phyloP scores from a whole-genome alignment of 2,888 invertebrate species.

The Drosophila engyochracea region DNA sequence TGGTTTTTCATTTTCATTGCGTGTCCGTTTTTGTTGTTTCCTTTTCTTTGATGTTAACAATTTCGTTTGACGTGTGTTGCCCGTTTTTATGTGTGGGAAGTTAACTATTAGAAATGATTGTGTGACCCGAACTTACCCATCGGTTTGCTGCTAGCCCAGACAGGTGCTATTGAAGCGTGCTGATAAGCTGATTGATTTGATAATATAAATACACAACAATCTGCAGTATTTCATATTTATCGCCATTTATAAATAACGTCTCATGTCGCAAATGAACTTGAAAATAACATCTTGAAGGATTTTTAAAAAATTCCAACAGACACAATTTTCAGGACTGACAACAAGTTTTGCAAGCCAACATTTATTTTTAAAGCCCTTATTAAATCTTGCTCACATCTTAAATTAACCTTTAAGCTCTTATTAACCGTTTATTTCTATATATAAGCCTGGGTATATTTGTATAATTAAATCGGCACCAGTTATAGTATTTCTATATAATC shows the following conservation, averaged over 20 bases:
- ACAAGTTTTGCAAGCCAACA: neutral
- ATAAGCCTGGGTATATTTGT: neutral
- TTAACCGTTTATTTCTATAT: too few relatives aligned
- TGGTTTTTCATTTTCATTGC: slow-evolving; percentile 48
- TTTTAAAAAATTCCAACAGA: neutral
- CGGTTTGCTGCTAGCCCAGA: slow-evolving; percentile 20
- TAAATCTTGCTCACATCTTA: neutral
- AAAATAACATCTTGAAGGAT: neutral
- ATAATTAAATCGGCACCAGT: slow-evolving; percentile 3
- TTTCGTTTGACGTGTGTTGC: slow-evolving; percentile 23
- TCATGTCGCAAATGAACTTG: neutral
- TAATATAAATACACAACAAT: slow-evolving; percentile 20
- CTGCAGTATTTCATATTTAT: neutral
- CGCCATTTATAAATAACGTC: neutral
- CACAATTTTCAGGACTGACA: too few relatives aligned
- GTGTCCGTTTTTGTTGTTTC: slow-evolving; percentile 24
- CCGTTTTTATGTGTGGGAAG: slow-evolving; percentile 10
- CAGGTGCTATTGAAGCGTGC: slow-evolving; percentile 32
- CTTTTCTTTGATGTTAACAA: slow-evolving; percentile 36
- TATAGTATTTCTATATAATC: neutral
- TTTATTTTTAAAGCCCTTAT: neutral
- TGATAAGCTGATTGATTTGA: slow-evolving; percentile 51
- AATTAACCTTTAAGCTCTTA: neutral
- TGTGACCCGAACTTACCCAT: slow-evolving; percentile 31
- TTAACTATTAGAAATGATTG: slow-evolving; percentile 40